Evolutionary conservation across 2,797 vertebrate species (phyloP).

Genomic region (Kryptolebias ocellatus): DNA sequence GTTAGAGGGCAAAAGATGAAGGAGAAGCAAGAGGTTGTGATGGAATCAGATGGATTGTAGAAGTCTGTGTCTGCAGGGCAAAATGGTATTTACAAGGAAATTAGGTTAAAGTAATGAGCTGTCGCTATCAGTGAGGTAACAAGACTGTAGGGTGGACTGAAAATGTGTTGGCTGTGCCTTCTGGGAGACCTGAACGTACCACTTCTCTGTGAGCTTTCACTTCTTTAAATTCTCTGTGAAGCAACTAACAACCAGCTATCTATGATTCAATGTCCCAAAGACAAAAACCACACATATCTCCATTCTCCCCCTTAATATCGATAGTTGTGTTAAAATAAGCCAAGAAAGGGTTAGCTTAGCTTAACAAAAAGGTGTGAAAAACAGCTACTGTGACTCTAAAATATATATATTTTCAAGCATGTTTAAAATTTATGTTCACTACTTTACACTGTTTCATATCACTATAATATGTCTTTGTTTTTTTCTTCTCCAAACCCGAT

Average conservation of each 20-base stretch:
- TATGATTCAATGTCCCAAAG: too few relatives aligned
- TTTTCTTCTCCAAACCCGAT: too few relatives aligned
- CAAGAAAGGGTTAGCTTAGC: too few relatives aligned
- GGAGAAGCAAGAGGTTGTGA: conserved; percentile 23
- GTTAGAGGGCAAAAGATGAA: conserved; percentile 30
- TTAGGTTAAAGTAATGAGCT: conserved; percentile 45
- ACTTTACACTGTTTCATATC: too few relatives aligned
- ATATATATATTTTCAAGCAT: too few relatives aligned
- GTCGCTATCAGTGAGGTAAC: conserved; percentile 27
- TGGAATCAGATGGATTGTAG: background rate
- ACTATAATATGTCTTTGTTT: too few relatives aligned
- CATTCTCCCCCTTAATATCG: too few relatives aligned
- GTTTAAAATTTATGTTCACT: too few relatives aligned
- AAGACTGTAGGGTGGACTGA: conserved; percentile 16
- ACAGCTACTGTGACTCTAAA: too few relatives aligned
- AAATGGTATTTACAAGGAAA: conserved; percentile 50
- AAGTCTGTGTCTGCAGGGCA: conserved; percentile 27
- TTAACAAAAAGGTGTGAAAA: too few relatives aligned
- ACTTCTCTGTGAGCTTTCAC: conserved; percentile 8
- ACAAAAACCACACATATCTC: too few relatives aligned
- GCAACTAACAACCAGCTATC: background rate
- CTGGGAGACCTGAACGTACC: conserved; percentile 7
- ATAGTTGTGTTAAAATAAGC: too few relatives aligned
- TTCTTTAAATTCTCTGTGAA: background rate
- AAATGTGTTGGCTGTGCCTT: background rate